Conservation (phyloP, 1,140 invertebrate species). For the Cydia fagiglandana region DNA sequence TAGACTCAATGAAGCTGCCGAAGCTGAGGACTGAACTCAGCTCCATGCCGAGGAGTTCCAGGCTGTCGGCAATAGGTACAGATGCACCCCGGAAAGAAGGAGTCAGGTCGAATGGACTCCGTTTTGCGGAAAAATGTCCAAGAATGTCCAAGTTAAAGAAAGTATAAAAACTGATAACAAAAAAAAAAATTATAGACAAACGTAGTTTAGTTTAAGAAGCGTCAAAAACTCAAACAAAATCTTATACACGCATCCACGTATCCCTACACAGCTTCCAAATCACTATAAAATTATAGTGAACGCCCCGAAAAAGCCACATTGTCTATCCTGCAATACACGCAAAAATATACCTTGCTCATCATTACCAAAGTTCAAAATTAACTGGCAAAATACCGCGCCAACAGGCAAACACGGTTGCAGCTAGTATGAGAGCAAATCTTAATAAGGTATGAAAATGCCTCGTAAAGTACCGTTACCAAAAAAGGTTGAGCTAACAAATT, state of each 20-base stretch:
- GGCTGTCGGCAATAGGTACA: too few species aligned
- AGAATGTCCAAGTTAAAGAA: too few species aligned
- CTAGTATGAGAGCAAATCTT: not conserved
- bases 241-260: not conserved
- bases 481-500: conserved; percentile 12
- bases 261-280: not conserved
- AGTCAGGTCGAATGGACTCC: too few species aligned
- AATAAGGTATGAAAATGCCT: conserved; percentile 16
- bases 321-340: not conserved
- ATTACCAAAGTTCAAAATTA: not conserved
- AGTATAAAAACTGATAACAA: too few species aligned
- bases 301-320: not conserved
- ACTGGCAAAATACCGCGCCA: not conserved
- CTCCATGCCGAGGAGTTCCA: too few species aligned
- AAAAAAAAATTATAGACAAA: too few species aligned
- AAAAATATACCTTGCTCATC: not conserved
- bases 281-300: conserved; percentile 9
- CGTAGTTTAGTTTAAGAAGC: not conserved
- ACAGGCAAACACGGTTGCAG: not conserved
- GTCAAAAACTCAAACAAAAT: not conserved
- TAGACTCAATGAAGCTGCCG: too few species aligned
- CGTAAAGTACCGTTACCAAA: conserved; percentile 8
- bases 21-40: too few species aligned
- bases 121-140: too few species aligned
- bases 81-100: too few species aligned